These are phyloP conservation scores for Harpagoxenus sublaevis DNA, from an alignment of 2,888 invertebrate species.

Conservation along the genomic window DNA sequence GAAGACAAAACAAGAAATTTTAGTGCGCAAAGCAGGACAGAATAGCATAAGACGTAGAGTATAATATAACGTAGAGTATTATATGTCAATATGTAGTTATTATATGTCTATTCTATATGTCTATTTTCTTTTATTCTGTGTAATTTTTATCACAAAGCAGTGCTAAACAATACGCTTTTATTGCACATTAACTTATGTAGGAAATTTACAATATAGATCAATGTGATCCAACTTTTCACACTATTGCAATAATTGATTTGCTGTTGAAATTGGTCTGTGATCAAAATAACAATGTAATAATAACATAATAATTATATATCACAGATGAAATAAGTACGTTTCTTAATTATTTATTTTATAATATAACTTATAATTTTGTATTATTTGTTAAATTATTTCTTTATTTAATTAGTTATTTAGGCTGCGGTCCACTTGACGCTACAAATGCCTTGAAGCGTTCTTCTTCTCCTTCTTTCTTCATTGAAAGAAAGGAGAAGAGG, in stretches of 20 bases:
- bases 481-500: no score
- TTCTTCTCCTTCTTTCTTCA: no score
- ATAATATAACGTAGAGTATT: not conserved
- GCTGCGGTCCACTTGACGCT: no score
- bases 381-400: not conserved
- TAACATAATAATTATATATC: conserved; percentile 15
- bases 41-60: not conserved
- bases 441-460: no score
- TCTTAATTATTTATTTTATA: not conserved
- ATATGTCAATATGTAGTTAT: not conserved
- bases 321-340: conserved; percentile 10
- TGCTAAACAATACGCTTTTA: conserved; percentile 6
- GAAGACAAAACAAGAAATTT: conserved; percentile 19
- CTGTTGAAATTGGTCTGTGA: not conserved
- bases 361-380: not conserved
- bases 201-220: conserved; percentile 9
- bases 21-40: not conserved
- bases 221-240: not conserved
- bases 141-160: conserved; percentile 42
- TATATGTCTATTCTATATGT: conserved; percentile 20
- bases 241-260: not conserved
- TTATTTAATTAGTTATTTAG: conserved; percentile 5
- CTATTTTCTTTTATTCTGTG: conserved; percentile 3
- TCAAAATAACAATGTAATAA: conserved; percentile 10
- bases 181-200: conserved; percentile 1